Conservation (phyloP, 2,888 invertebrate species). For the Bellardia bayeri region DNA sequence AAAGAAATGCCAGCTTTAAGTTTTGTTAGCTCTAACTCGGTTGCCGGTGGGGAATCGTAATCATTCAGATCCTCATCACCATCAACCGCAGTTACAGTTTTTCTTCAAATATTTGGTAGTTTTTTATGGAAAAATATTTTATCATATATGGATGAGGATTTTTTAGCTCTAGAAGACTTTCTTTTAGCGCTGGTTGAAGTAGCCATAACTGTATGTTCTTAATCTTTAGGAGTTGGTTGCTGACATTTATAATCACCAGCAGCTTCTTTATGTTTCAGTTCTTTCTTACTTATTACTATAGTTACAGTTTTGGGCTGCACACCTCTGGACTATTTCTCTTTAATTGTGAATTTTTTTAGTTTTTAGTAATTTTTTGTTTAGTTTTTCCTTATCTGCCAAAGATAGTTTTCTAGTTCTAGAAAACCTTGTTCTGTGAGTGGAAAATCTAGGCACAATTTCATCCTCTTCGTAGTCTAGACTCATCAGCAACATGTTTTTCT, state of each 20-base stretch:
- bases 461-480: too few relatives aligned
- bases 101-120: too few relatives aligned
- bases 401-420: too few relatives aligned
- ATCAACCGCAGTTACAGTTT: too few relatives aligned
- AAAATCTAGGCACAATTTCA: too few relatives aligned
- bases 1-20: neutral
- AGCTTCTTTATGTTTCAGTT: neutral
- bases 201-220: neutral
- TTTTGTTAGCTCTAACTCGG: neutral
- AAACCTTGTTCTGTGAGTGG: too few relatives aligned
- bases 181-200: neutral
- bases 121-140: too few relatives aligned
- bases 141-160: neutral
- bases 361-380: too few relatives aligned
- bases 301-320: neutral
- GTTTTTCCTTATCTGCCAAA: too few relatives aligned
- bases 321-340: too few relatives aligned
- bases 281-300: neutral
- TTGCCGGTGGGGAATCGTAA: neutral
- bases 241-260: neutral
- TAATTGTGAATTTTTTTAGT: too few relatives aligned
- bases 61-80: neutral
- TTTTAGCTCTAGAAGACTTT: neutral
- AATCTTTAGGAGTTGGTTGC: neutral
- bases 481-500: too few relatives aligned